Evolutionary conservation across 2,113 vertebrate species (phyloP).

Genomic region (Chiloscyllium plagiosum): DNA sequence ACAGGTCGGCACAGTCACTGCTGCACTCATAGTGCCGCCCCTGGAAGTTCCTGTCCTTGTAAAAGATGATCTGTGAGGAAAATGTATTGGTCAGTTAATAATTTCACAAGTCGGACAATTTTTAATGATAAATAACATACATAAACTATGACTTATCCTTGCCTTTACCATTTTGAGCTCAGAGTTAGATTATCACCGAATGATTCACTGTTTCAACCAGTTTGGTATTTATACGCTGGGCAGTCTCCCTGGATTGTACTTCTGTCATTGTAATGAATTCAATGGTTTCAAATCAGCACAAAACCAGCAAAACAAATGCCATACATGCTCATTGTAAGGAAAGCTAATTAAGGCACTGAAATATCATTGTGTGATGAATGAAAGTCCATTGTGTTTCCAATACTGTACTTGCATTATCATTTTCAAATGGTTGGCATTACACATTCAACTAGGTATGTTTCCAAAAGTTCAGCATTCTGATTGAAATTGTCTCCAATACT

Average conservation of each 20-base stretch:
- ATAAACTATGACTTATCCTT: background rate
- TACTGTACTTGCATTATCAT: background rate
- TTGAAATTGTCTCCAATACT: background rate
- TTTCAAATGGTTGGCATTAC: background rate
- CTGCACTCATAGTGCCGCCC: constrained; percentile 12
- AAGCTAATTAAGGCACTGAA: too few species aligned
- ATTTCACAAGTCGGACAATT: background rate
- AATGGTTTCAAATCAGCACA: background rate
- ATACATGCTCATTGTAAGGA: background rate
- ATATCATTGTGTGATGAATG: background rate
- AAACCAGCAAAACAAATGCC: background rate
- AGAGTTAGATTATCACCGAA: background rate
- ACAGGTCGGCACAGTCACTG: background rate
- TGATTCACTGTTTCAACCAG: background rate
- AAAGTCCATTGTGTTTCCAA: background rate
- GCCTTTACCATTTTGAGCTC: background rate
- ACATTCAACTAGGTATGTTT: background rate
- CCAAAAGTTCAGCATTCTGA: background rate
- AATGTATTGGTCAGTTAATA: background rate
- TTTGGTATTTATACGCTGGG: constrained; percentile 2
- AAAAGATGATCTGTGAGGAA: background rate
- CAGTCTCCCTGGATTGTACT: background rate
- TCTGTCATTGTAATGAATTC: background rate
- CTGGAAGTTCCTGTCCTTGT: constrained; percentile 19
- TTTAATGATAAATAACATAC: background rate